Evolutionary conservation across 2,113 vertebrate genomes (phyloP).

Genomic region (Trichomycterus rosablanca): DNA sequence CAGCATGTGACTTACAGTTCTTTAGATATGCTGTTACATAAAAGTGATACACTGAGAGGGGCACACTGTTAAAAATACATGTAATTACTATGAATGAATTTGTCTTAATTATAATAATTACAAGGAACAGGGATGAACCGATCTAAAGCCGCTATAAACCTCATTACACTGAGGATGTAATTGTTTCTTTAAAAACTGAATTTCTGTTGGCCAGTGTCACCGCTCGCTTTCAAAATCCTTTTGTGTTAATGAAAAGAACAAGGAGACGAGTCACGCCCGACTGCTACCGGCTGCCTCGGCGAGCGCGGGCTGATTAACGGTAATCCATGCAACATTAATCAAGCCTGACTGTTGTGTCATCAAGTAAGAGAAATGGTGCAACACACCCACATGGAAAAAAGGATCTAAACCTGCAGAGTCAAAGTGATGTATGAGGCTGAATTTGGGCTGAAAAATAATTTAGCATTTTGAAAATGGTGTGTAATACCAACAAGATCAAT

Average conservation of each 20-base stretch:
- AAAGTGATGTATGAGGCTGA: conserved; percentile 14
- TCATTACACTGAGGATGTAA: neutral
- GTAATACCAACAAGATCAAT: conserved; percentile 1
- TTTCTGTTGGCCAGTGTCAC: neutral
- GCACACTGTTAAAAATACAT: too few species aligned
- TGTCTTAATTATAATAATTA: too few species aligned
- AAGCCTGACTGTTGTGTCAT: conserved; percentile 6
- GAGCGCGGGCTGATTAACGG: conserved; percentile 11
- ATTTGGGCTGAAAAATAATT: conserved; percentile 11
- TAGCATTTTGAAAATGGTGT: neutral
- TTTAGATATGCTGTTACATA: too few species aligned
- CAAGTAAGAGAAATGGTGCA: conserved; percentile 7
- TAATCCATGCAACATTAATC: conserved; percentile 23
- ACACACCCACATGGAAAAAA: neutral
- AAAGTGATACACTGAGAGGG: too few species aligned
- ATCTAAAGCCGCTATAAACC: neutral
- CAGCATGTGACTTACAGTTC: too few species aligned
- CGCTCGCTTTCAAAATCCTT: neutral
- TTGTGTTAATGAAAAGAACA: conserved; percentile 18
- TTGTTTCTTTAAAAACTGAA: neutral
- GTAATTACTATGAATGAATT: too few species aligned
- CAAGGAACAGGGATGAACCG: neutral
- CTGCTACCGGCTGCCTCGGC: conserved; percentile 4
- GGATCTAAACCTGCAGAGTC: neutral
- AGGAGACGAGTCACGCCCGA: conserved; percentile 2